These are phyloP conservation scores for Exocentrus adspersus DNA, from an alignment of 2,888 invertebrate species.

Conservation along the genomic window DNA sequence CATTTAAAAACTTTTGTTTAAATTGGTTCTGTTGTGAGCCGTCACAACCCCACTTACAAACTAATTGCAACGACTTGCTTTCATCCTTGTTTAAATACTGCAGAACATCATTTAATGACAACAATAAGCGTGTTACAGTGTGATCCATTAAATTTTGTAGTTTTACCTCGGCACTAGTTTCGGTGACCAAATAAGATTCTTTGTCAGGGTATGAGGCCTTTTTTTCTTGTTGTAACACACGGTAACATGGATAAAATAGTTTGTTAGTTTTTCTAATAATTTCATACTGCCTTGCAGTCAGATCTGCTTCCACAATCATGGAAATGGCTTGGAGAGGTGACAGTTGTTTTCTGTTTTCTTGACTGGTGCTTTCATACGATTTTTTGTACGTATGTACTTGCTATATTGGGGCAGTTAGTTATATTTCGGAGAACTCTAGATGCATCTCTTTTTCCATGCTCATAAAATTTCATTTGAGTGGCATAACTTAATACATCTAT, in stretches of 20 bases:
- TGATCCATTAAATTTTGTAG: conserved; percentile 15
- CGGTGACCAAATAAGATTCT: conserved; percentile 5
- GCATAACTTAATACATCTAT: no score
- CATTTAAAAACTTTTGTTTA: conserved; percentile 48
- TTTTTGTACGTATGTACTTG: no score
- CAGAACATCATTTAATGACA: conserved; percentile 16
- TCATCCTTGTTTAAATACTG: conserved; percentile 26
- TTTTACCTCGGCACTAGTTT: conserved; percentile 14
- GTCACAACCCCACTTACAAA: conserved; percentile 46
- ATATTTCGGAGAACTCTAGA: no score
- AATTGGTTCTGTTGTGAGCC: conserved; percentile 47
- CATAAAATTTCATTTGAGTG: no score
- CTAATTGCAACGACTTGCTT: conserved; percentile 25
- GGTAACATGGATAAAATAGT: conserved; percentile 9
- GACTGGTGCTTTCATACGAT: no score
- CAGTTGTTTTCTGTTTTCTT: no score
- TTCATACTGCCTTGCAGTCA: conserved; percentile 25
- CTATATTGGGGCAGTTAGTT: no score
- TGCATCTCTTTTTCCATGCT: no score
- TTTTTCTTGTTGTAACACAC: conserved; percentile 14
- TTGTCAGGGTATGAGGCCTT: neutral
- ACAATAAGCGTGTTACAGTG: conserved; percentile 11
- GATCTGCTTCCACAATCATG: conserved; percentile 27
- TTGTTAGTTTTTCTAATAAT: conserved; percentile 6
- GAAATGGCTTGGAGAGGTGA: conserved; percentile 21